These are phyloP conservation scores for Morphnarchus princeps DNA, from an alignment of 2,113 vertebrate genomes.

Conservation along the genomic window DNA sequence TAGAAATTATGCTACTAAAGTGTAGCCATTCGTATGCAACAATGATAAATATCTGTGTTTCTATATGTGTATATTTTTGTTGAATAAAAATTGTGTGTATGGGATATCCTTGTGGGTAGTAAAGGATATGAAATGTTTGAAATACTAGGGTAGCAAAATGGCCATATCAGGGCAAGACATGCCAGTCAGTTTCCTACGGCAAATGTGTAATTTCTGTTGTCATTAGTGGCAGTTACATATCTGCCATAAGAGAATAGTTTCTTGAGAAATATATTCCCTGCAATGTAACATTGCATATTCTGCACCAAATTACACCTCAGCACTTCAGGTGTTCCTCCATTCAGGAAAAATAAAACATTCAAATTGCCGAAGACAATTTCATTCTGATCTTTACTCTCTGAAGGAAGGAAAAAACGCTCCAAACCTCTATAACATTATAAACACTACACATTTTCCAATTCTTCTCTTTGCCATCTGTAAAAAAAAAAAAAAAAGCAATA, in stretches of 20 bases:
- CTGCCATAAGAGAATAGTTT: not conserved
- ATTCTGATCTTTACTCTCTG: not conserved
- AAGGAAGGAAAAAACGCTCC: not conserved
- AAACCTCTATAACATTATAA: not conserved
- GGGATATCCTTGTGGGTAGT: not conserved
- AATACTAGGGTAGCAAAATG: not conserved
- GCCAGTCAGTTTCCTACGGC: not conserved
- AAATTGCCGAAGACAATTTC: slow-evolving; percentile 25
- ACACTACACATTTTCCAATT: not conserved
- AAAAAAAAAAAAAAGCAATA: not conserved
- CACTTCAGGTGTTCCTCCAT: not conserved
- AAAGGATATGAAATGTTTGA: not conserved
- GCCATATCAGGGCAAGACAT: not conserved
- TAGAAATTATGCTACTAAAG: not conserved
- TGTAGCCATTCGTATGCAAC: not conserved
- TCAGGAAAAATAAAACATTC: not conserved
- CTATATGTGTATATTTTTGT: not conserved
- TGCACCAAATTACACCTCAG: not conserved
- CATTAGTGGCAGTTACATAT: not conserved
- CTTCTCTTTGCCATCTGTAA: not conserved
- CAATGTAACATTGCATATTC: not conserved
- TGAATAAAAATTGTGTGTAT: not conserved
- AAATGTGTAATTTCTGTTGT: not conserved
- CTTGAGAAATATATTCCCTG: not conserved
- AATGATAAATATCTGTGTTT: not conserved